Conservation (phyloP, 1,140 invertebrate species). For the Copidosoma floridanum region DNA sequence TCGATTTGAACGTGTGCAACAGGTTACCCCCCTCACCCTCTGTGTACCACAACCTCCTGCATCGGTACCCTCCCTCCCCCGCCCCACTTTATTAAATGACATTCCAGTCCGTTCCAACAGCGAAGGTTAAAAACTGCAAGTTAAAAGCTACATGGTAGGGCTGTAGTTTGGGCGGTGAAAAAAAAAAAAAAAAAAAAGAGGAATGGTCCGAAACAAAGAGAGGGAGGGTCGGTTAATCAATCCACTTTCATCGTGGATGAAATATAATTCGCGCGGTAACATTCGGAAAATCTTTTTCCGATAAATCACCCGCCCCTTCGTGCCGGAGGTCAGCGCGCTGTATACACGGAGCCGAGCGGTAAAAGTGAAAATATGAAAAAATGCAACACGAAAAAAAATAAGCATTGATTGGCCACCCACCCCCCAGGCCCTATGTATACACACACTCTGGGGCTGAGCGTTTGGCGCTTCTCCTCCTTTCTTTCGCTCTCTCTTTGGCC, state of each 20-base stretch:
- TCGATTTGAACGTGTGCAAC: conserved; percentile 21
- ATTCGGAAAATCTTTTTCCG: conserved; percentile 19
- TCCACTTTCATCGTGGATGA: conserved; percentile 19
- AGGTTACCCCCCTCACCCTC: too few relatives aligned
- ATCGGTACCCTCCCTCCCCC: too few relatives aligned
- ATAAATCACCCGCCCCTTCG: conserved; percentile 18
- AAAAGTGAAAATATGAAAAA: conserved; percentile 30
- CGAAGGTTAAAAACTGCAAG: too few relatives aligned
- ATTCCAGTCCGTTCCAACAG: neutral
- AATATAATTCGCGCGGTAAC: conserved; percentile 18
- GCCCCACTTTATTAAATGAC: conserved; percentile 18
- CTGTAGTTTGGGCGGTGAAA: too few relatives aligned
- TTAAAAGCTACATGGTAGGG: neutral
- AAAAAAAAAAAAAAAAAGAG: too few relatives aligned
- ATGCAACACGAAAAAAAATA: conserved; percentile 28
- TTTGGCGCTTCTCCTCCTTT: neutral
- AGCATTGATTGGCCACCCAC: conserved; percentile 21
- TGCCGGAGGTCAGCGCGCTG: neutral
- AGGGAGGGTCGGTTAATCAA: conserved; percentile 13
- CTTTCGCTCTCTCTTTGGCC: neutral
- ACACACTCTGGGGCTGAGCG: neutral
- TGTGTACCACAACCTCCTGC: too few relatives aligned
- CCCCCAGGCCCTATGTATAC: neutral
- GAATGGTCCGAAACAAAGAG: too few relatives aligned
- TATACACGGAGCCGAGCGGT: conserved; percentile 16